These are phyloP conservation scores for Malthinus flaveolus DNA, from an alignment of 2,888 invertebrate genomes.

Conservation along the genomic window DNA sequence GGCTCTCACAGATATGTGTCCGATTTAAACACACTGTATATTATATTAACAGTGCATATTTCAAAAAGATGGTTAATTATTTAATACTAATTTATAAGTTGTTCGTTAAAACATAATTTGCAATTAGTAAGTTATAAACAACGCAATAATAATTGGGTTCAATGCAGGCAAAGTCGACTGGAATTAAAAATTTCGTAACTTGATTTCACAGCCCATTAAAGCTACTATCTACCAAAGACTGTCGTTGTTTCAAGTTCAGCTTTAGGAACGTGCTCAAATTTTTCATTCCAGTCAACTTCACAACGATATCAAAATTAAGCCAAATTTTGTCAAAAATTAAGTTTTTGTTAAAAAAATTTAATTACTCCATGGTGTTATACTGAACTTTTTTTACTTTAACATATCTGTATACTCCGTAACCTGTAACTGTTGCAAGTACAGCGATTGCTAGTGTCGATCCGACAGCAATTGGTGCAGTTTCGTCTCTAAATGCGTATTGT, in stretches of 20 bases:
- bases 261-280: background rate
- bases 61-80: background rate
- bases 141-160: no score
- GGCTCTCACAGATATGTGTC: no score
- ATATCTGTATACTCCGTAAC: conserved; percentile 84
- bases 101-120: no score
- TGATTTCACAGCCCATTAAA: background rate
- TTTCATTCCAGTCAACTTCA: no score
- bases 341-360: no score
- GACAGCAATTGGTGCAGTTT: conserved; percentile 82
- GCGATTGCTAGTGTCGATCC: conserved; percentile 83
- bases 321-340: background rate
- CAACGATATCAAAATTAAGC: background rate
- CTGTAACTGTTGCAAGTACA: conserved; percentile 78
- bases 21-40: conserved; percentile 1
- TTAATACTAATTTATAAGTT: no score
- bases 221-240: background rate
- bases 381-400: conserved; percentile 89
- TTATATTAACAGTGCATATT: conserved; percentile 1
- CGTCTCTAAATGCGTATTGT: conserved; percentile 66
- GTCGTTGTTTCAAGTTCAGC: background rate
- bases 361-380: conserved; percentile 88
- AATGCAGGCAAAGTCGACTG: background rate
- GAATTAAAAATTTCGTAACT: background rate
- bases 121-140: no score